A percentile compares a stretch with the other conserved stretches of the same genome.
Evolutionary conservation across 1,140 invertebrate genomes (phyloP).

Genomic region (Drosophila tsacasi): DNA sequence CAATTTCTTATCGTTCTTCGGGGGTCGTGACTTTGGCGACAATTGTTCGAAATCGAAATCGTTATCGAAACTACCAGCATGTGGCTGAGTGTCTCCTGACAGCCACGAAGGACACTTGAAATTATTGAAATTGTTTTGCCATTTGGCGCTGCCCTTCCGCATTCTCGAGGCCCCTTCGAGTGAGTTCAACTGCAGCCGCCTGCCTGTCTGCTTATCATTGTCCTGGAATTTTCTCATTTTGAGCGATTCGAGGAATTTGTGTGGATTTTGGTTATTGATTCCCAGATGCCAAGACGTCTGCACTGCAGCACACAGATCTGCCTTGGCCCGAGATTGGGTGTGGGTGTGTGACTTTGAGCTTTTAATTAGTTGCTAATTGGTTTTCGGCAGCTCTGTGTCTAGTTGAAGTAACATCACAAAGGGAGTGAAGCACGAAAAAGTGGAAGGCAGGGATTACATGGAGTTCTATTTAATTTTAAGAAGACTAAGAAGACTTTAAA

Average conservation of each 20-base stretch:
- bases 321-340: not conserved
- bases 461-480: not conserved
- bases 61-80: conserved; percentile 22
- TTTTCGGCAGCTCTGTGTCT: conserved; percentile 25
- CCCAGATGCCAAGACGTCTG: conserved; percentile 58
- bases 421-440: not conserved
- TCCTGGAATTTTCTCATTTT: conserved; percentile 76
- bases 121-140: conserved; percentile 82
- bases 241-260: conserved; percentile 75
- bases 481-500: not conserved
- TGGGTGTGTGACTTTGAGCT: conserved; percentile 56
- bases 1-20: conserved; percentile 65
- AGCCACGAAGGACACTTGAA: conserved; percentile 78
- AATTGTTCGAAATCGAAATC: conserved; percentile 58
- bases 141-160: conserved; percentile 44
- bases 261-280: conserved; percentile 81
- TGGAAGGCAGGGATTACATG: too few relatives aligned
- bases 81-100: conserved; percentile 56
- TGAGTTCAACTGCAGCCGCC: conserved; percentile 34
- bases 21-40: conserved; percentile 65
- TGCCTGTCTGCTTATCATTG: conserved; percentile 69
- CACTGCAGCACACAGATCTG: conserved; percentile 1
- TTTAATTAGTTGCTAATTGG: conserved; percentile 80
- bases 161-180: conserved; percentile 6
- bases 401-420: conserved; percentile 21